Base-by-base conservation (phyloP, 2,888 invertebrate species). In the Tachystola acroxantha region DNA sequence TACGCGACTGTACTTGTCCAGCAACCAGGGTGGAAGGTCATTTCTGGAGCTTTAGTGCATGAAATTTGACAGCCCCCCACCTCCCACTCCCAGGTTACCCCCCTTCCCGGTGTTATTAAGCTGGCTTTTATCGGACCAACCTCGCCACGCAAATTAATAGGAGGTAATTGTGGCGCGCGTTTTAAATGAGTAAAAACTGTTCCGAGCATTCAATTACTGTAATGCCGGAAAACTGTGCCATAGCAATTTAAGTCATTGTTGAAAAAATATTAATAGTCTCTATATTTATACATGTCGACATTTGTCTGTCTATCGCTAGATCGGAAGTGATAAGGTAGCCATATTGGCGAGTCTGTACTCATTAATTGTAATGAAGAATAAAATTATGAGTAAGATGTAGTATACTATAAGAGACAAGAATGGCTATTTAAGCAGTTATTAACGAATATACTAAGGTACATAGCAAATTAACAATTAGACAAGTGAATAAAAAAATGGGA, bases 1-100 rank as follows among this genome's bases (percentile, higher is more conserved):
- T n/a, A n/a, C 25, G 7, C 27, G 33, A 57, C 50, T 63, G 72
- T 73, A 76, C 67, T 46, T 61, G 63, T 67, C 66, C 50, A 58
- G 51, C 50, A 49, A 50, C 46, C 42, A 41, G 60, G 48, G 54
- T 53, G 54, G 62, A 61, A 68, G 62, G 67, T 68, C 64, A 64
- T 67, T 53, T 57, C 57, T 58, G 43, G 49, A 62, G 77, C 70
- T 75, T 73, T 69, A 70, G 69, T 64, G 73, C 68, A 73, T 72
- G 64, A 78, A 77, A 77, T 76, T 78, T 77, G 77, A 75, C 78
- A 76, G 65, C 62, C 44, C 35, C 52, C 51, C 46, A 43, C 37
- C 33, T 37, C 33, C 45, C 40, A 38, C 49, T 43, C 56, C 39
- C 53, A 53, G 55, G 51, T 22, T 32, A 29, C 16, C 35, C 39